Evolutionary conservation across 2,113 vertebrate genomes (phyloP), one percentile per base, ranked within the genome.

Genomic region (Thamnaconus septentrionalis): DNA sequence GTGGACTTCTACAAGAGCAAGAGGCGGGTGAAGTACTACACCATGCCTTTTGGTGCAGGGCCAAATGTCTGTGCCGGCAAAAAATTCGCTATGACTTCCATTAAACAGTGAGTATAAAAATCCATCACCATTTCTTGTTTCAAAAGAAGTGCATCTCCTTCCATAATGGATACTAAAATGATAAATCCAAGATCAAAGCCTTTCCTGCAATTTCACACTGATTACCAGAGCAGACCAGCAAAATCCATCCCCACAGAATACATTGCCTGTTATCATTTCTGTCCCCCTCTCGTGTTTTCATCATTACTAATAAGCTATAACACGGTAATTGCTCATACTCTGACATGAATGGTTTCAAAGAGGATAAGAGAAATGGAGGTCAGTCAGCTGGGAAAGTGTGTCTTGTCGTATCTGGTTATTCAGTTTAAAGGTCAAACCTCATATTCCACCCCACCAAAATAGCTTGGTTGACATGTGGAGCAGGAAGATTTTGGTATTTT

Each of bases 1-100:
- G 90, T 63, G 8, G 79, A 72, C n/a, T 94, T 95, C 75, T 92
- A 89, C 81, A 94, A 94, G 80, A 61, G 78, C 1, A 91, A 91
- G 3, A 76, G 77, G 56, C 83, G 60, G 50, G 66, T 96, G 64
- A 92, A 93, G 71, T 82, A 90, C 64, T 87, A 80, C 82, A 93
- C 50, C 47, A 58, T 94, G 93, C 94, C 87, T 0, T 94, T 93
- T 93, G 94, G 94, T 0, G 93, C 90, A 0, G 93, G 92, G 8
- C 73, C 5, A 5, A 94, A 93, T 31, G 64, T 81, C 3, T 90
- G 90, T 8, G 76, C 90, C 4, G 94, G 93, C 47, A 89, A 80
- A 48, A 73, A 54, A 0, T 86, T 87, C 0, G 94, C 93, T 6
- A n/a, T 77, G 57, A 80, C 58, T 51, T 79, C 91, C 82, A 91